phyloP scores from a whole-genome alignment of 2,113 vertebrate genomes.

The Chrysemys picta region DNA sequence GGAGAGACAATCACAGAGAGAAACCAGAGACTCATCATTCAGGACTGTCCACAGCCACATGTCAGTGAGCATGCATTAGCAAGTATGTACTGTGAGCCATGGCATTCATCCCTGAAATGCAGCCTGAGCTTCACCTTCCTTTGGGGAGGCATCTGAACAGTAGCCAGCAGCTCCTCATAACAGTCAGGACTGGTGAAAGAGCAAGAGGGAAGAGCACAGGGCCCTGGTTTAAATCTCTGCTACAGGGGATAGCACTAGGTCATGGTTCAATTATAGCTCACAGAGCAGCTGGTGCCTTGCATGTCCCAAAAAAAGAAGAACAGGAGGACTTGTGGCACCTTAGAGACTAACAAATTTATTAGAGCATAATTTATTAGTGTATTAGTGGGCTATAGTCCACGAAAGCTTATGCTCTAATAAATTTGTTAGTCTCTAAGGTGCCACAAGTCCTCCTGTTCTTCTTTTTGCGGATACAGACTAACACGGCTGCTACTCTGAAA shows the following conservation, averaged over 20 bases:
- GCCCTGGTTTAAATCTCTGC: neutral
- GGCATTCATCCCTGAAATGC: neutral
- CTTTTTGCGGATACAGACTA: too few relatives aligned
- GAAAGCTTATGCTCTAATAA: too few relatives aligned
- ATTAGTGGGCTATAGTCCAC: too few relatives aligned
- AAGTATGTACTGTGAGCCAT: neutral
- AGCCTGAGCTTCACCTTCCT: neutral
- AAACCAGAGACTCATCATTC: neutral
- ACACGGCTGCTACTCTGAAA: too few relatives aligned
- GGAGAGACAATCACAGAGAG: neutral
- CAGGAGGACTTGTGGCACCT: too few relatives aligned
- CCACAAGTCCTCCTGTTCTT: too few relatives aligned
- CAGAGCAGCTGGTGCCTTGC: neutral
- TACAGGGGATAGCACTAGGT: neutral
- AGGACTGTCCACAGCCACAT: neutral
- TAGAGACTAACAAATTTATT: too few relatives aligned
- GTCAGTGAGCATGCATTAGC: too few relatives aligned
- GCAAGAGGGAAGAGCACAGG: neutral
- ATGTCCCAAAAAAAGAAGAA: too few relatives aligned
- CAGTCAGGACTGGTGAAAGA: neutral
- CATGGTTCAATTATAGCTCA: neutral
- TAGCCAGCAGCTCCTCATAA: neutral
- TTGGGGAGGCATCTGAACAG: too few relatives aligned
- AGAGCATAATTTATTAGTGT: too few relatives aligned
- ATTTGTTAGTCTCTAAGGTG: too few relatives aligned